Conservation (phyloP, 2,888 invertebrate species). For the Cataglyphis cursor region DNA sequence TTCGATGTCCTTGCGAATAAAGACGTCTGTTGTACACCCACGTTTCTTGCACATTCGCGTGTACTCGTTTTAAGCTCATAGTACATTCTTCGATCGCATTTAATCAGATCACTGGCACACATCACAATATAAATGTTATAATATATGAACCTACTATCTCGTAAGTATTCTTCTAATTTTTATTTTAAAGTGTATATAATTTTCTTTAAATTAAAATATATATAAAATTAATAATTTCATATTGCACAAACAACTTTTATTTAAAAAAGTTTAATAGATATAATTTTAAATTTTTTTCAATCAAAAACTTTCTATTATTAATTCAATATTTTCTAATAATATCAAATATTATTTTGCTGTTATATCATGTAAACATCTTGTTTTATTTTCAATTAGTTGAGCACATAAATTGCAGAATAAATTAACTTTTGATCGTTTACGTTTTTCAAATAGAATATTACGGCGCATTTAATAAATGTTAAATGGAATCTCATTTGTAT, state of each 20-base stretch:
- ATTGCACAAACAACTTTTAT: neutral
- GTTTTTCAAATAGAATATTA: neutral
- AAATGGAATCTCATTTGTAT: neutral
- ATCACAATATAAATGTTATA: neutral
- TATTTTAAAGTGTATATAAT: neutral
- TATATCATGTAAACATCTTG: neutral
- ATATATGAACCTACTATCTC: neutral
- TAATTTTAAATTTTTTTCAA: neutral
- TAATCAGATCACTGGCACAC: constrained; percentile 22
- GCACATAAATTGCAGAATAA: neutral
- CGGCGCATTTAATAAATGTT: neutral
- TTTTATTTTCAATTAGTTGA: neutral
- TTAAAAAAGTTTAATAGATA: neutral
- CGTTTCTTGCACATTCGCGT: constrained; percentile 65
- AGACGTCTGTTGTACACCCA: constrained; percentile 83
- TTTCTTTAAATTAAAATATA: neutral
- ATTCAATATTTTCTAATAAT: neutral
- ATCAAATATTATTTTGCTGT: neutral
- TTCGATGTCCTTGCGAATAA: constrained; percentile 81
- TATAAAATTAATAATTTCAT: neutral
- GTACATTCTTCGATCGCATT: constrained; percentile 65
- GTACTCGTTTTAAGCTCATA: constrained; percentile 57
- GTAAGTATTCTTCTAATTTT: neutral
- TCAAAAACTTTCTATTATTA: neutral
- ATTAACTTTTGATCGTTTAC: neutral